phyloP scores from a whole-genome alignment of 2,888 invertebrate species.

The Lapara coniferarum region DNA sequence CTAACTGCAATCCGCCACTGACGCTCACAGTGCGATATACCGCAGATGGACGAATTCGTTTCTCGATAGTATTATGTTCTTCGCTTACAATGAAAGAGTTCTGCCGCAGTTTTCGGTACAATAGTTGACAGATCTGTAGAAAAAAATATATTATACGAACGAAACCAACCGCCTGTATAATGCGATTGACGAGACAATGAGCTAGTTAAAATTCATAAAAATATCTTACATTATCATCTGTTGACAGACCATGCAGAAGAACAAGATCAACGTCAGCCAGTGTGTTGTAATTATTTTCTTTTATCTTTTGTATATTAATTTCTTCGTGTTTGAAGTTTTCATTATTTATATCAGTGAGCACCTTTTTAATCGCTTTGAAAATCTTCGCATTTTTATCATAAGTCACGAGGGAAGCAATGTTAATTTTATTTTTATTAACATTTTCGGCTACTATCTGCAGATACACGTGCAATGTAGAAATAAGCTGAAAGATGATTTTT shows the following conservation, averaged over 20 bases:
- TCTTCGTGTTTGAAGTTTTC: constrained; percentile 36
- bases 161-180: too few relatives aligned
- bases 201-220: constrained; percentile 29
- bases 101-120: constrained; percentile 33
- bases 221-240: constrained; percentile 37
- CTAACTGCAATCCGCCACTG: constrained; percentile 34
- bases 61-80: constrained; percentile 27
- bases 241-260: constrained; percentile 40
- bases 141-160: not conserved
- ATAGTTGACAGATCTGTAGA: constrained; percentile 35
- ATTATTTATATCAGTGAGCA: constrained; percentile 29
- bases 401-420: constrained; percentile 37
- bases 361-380: constrained; percentile 35
- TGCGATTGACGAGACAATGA: not conserved
- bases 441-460: constrained; percentile 50
- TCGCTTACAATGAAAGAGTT: constrained; percentile 39
- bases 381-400: constrained; percentile 27
- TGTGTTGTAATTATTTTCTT: constrained; percentile 25
- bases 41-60: constrained; percentile 25
- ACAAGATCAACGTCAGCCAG: constrained; percentile 37
- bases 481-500: constrained; percentile 9
- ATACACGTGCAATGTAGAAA: constrained; percentile 31
- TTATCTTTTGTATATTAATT: constrained; percentile 26
- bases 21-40: constrained; percentile 37
- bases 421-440: constrained; percentile 38